phyloP scores from a whole-genome alignment of 2,113 vertebrate genomes.

The Antigone vipio region DNA sequence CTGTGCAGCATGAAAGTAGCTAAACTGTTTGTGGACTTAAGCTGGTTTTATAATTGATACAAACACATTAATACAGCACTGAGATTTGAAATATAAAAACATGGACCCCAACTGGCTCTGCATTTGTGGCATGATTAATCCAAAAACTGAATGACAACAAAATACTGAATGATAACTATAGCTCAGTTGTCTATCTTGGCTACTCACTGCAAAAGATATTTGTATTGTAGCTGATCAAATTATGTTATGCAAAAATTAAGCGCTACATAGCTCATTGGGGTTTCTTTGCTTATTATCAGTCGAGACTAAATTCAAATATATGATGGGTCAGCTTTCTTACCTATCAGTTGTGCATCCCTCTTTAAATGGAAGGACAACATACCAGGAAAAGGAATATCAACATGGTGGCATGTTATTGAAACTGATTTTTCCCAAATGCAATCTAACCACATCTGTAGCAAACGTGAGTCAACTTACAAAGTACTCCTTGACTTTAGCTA shows the following conservation, averaged over 20 bases:
- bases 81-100: not conserved
- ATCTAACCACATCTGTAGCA: not conserved
- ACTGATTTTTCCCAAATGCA: not conserved
- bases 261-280: not conserved
- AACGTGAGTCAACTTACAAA: not conserved
- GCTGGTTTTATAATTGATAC: not conserved
- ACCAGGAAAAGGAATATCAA: not conserved
- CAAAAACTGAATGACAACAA: not conserved
- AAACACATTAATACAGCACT: not conserved
- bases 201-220: not conserved
- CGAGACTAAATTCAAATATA: not conserved
- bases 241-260: not conserved
- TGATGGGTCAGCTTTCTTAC: not conserved
- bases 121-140: not conserved
- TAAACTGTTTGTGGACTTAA: not conserved
- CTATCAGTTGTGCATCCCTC: not conserved
- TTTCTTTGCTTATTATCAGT: not conserved
- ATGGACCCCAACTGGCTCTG: not conserved
- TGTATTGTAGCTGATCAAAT: not conserved
- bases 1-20: not conserved
- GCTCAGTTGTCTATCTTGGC: not conserved
- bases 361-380: not conserved
- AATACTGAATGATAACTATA: not conserved
- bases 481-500: not conserved
- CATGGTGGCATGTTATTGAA: fast-evolving